These are phyloP conservation scores for Litoditis marina DNA, from an alignment of 2,888 invertebrate genomes.

Conservation along the genomic window DNA sequence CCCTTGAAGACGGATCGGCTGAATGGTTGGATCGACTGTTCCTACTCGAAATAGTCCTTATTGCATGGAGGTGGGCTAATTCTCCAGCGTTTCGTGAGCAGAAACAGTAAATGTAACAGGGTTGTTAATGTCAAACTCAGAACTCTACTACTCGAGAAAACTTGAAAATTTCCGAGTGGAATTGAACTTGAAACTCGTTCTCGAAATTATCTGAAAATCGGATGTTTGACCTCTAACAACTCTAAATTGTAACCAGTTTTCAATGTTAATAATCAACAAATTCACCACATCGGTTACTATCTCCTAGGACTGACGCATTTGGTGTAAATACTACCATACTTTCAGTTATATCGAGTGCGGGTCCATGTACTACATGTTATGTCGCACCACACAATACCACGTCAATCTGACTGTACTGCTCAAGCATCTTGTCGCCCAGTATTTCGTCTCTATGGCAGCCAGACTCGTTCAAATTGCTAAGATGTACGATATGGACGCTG, in stretches of 20 bases:
- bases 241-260: too few species aligned
- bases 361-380: slow-evolving; percentile 30
- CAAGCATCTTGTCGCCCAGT: slow-evolving; percentile 30
- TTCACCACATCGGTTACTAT: neutral
- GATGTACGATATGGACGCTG: slow-evolving; percentile 25
- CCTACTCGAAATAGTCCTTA: slow-evolving; percentile 20
- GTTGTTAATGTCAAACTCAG: too few species aligned
- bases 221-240: neutral
- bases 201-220: neutral
- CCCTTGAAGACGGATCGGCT: slow-evolving; percentile 21
- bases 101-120: too few species aligned
- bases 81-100: too few species aligned
- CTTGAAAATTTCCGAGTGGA: too few species aligned
- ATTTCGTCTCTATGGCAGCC: slow-evolving; percentile 32
- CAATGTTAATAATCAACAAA: too few species aligned
- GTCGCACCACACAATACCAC: slow-evolving; percentile 30
- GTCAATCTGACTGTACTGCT: slow-evolving; percentile 29
- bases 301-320: neutral
- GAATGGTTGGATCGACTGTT: slow-evolving; percentile 23
- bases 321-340: neutral
- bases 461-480: slow-evolving; percentile 27
- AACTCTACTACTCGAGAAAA: too few species aligned
- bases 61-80: slow-evolving; percentile 28
- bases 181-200: too few species aligned
- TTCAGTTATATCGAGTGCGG: slow-evolving; percentile 34